phyloP scores from a whole-genome alignment of 2,888 invertebrate genomes.

The Sesia bembeciformis region DNA sequence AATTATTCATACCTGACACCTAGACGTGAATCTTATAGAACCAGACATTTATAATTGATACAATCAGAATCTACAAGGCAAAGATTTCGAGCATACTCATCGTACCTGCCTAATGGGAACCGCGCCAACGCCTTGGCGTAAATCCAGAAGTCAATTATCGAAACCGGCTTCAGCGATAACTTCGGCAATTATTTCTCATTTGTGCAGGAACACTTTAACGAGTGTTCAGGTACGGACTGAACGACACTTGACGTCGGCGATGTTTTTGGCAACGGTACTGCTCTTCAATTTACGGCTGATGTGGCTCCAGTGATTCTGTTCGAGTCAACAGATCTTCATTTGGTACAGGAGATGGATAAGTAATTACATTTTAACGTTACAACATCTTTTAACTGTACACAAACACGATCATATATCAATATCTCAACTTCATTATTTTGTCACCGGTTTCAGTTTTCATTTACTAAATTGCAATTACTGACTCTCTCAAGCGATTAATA shows the following conservation, averaged over 20 bases:
- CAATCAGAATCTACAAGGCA: not conserved
- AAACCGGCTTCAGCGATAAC: constrained; percentile 33
- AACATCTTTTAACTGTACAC: too few relatives aligned
- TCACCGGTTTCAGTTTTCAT: too few relatives aligned
- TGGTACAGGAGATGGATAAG: too few relatives aligned
- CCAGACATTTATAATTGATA: not conserved
- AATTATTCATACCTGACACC: too few relatives aligned
- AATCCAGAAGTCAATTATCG: constrained; percentile 65
- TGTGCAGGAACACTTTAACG: constrained; percentile 55
- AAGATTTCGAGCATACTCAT: not conserved
- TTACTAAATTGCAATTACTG: too few relatives aligned
- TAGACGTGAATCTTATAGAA: too few relatives aligned
- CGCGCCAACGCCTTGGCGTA: constrained; percentile 31
- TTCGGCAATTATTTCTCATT: constrained; percentile 64
- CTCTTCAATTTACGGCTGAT: constrained; percentile 35
- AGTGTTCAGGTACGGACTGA: constrained; percentile 41
- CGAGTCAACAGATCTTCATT: not conserved
- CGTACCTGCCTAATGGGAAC: not conserved
- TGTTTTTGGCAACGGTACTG: constrained; percentile 45
- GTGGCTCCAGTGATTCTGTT: not conserved
- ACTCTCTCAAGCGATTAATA: too few relatives aligned
- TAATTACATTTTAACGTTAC: too few relatives aligned
- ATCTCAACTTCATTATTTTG: too few relatives aligned
- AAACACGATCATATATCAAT: too few relatives aligned
- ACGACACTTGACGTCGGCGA: constrained; percentile 40